phyloP scores from a whole-genome alignment of 2,888 invertebrate genomes.

The Polydrusus pterygomalis region DNA sequence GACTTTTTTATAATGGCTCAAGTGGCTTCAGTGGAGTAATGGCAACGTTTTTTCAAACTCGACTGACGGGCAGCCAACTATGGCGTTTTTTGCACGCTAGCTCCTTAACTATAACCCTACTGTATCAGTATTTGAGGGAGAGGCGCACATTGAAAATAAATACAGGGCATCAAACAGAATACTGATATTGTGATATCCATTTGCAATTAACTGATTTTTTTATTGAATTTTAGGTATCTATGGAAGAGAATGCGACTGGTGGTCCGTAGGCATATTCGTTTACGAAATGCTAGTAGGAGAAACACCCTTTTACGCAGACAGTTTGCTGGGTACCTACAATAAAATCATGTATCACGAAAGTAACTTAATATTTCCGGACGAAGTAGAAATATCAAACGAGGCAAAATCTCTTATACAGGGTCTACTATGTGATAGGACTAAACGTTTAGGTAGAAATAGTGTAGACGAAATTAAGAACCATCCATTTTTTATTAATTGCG shows the following conservation, averaged over 20 bases:
- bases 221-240: constrained; percentile 77
- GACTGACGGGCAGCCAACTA: no score
- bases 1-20: no score
- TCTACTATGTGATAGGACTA: constrained; percentile 93
- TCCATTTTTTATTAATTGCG: constrained; percentile 96
- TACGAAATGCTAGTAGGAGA: constrained; percentile 99
- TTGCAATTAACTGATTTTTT: no score
- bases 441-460: constrained; percentile 87
- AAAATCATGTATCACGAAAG: constrained; percentile 99
- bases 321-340: constrained; percentile 96
- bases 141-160: no score
- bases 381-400: constrained; percentile 92
- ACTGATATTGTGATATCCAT: no score
- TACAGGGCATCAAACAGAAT: no score
- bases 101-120: no score
- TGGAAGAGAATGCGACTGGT: constrained; percentile 99
- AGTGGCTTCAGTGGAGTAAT: no score
- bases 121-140: no score
- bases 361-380: constrained; percentile 95
- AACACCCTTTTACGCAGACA: constrained; percentile 99
- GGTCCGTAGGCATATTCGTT: constrained; percentile 99
- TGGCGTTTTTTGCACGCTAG: no score
- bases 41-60: no score
- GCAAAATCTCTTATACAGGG: constrained; percentile 93
- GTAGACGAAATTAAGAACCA: constrained; percentile 96